A percentile compares a stretch with the other conserved stretches of the same genome.
Conservation (phyloP, 2,113 vertebrate species). For the Theristicus caerulescens region DNA sequence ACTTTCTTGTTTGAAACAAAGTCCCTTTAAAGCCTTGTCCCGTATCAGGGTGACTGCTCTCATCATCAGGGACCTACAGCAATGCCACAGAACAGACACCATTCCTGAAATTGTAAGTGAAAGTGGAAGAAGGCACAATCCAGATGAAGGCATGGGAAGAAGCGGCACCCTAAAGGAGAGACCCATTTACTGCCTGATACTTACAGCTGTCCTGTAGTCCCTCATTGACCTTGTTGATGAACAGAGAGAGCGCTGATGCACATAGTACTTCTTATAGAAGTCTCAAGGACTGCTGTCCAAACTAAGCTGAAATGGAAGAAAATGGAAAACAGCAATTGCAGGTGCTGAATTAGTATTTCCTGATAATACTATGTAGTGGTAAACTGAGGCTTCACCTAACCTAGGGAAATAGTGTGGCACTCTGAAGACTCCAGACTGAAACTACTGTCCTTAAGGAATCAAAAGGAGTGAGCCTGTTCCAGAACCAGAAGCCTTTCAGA, state of each 20-base stretch:
- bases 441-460: background rate
- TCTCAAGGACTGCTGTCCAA: background rate
- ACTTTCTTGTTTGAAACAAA: background rate
- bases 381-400: background rate
- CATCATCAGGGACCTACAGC: background rate
- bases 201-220: background rate
- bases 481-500: background rate
- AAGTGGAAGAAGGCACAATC: background rate
- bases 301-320: background rate
- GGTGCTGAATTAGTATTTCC: background rate
- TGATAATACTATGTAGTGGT: background rate
- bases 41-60: background rate
- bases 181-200: background rate
- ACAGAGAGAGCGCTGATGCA: background rate
- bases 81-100: background rate
- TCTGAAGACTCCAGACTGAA: background rate
- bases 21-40: background rate
- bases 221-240: background rate
- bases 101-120: background rate
- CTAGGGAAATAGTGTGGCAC: background rate
- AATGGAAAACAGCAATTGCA: background rate
- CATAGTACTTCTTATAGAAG: background rate
- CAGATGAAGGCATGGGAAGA: background rate
- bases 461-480: background rate
- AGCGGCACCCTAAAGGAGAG: background rate